Conservation (phyloP, 2,888 invertebrate species). For the Linyphia triangularis region DNA sequence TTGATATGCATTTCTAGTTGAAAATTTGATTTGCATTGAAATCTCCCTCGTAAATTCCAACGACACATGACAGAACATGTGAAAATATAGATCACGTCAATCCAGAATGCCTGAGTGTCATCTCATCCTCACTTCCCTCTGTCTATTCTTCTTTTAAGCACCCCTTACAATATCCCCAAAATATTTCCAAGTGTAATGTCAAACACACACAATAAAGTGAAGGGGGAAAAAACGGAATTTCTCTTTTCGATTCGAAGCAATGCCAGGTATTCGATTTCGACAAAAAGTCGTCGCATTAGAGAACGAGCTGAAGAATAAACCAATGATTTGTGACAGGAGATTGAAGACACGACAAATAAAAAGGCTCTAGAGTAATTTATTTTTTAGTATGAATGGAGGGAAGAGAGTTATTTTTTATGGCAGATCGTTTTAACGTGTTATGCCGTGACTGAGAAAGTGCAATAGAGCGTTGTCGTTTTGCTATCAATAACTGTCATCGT, state of each 20-base stretch:
- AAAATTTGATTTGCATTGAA: too few relatives aligned
- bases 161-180: conserved; percentile 1
- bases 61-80: background rate
- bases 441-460: background rate
- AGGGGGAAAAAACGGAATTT: background rate
- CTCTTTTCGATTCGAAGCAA: background rate
- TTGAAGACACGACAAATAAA: conserved; percentile 40
- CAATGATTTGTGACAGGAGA: conserved; percentile 44
- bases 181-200: background rate
- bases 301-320: conserved; percentile 22
- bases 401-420: background rate
- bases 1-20: too few relatives aligned
- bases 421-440: background rate
- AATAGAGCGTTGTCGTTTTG: background rate
- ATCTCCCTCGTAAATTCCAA: too few relatives aligned
- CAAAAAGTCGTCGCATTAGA: conserved; percentile 16
- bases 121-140: conserved; percentile 17
- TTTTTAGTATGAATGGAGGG: conserved; percentile 6
- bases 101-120: background rate
- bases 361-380: conserved; percentile 32
- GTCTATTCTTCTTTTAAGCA: background rate
- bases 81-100: background rate
- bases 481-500: background rate
- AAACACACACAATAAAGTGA: conserved; percentile 1
- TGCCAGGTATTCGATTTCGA: conserved; percentile 25